Percentiles rank a stretch among this genome's conserved stretches.
Conservation (phyloP, 1,140 invertebrate genomes). For the Stegodyphus dumicola region DNA sequence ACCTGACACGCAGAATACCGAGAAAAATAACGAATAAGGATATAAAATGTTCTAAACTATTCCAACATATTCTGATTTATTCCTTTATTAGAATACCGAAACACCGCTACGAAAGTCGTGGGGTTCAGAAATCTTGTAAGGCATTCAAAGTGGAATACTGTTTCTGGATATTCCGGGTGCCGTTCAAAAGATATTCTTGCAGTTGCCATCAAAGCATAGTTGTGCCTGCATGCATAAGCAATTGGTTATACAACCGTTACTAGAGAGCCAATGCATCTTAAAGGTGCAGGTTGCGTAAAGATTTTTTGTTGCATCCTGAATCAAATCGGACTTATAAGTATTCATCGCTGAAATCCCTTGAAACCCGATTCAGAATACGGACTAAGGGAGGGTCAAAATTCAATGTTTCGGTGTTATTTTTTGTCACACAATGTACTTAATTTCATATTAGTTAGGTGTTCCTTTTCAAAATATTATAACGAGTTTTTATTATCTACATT, state of each 20-base stretch:
- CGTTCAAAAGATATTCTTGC: slow-evolving; percentile 28
- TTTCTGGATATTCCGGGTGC: too few species aligned
- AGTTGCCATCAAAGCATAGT: slow-evolving; percentile 15
- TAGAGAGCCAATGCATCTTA: slow-evolving; percentile 17
- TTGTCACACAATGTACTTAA: too few species aligned
- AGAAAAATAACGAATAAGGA: not conserved
- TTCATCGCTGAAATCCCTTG: too few species aligned
- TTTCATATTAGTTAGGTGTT: too few species aligned
- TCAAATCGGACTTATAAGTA: too few species aligned
- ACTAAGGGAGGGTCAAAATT: too few species aligned
- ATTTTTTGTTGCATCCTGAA: too few species aligned
- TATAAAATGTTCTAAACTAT: slow-evolving; percentile 22
- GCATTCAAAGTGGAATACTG: slow-evolving; percentile 28
- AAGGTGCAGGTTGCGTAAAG: not conserved
- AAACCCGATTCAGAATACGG: too few species aligned
- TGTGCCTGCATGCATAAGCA: slow-evolving; percentile 47
- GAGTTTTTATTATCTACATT: too few species aligned
- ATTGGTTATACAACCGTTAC: slow-evolving; percentile 30
- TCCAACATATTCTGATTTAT: slow-evolving; percentile 18
- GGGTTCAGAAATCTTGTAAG: slow-evolving; percentile 24
- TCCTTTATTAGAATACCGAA: slow-evolving; percentile 31
- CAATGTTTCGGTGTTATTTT: too few species aligned
- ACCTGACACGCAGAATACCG: too few species aligned
- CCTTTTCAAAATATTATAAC: too few species aligned
- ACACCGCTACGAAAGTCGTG: not conserved